Evolutionary conservation across 2,888 invertebrate genomes (phyloP).

Genomic region (Volucella inanis): DNA sequence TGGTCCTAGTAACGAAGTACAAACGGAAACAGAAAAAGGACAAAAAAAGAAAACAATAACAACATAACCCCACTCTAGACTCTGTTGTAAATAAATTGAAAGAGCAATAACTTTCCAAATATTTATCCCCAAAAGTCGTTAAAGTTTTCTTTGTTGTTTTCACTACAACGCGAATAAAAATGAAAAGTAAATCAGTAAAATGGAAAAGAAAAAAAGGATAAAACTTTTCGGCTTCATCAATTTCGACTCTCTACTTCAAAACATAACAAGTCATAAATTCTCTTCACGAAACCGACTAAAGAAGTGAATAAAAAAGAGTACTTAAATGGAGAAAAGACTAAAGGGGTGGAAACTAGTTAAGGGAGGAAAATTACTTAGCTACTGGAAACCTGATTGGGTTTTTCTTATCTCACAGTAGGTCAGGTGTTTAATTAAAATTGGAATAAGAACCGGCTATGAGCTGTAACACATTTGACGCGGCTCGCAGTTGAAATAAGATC

Average conservation of each 20-base stretch:
- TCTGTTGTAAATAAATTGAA: conserved; percentile 32
- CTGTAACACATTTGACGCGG: too few relatives aligned
- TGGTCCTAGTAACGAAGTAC: not conserved
- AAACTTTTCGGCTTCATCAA: conserved; percentile 69
- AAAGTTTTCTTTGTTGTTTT: conserved; percentile 55
- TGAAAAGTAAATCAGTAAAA: not conserved
- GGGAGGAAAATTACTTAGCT: conserved; percentile 34
- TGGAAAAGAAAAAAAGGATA: not conserved
- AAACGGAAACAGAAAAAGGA: conserved; percentile 5
- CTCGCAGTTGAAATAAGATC: too few relatives aligned
- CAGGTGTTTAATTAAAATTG: too few relatives aligned
- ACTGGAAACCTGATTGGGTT: not conserved
- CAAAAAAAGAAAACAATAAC: conserved; percentile 13
- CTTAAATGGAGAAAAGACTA: too few relatives aligned
- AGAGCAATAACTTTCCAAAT: conserved; percentile 56
- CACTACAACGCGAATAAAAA: conserved; percentile 1
- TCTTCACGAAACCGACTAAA: not conserved
- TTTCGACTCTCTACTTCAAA: conserved; percentile 61
- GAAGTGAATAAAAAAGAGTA: too few relatives aligned
- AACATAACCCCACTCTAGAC: not conserved
- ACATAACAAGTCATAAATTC: conserved; percentile 65
- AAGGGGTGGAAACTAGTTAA: conserved; percentile 8
- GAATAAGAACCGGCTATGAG: too few relatives aligned
- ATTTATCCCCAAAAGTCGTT: conserved; percentile 56
- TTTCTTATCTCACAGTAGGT: too few relatives aligned